Evolutionary conservation across 2,113 vertebrate genomes (phyloP).

Genomic region (Pao palembangensis): DNA sequence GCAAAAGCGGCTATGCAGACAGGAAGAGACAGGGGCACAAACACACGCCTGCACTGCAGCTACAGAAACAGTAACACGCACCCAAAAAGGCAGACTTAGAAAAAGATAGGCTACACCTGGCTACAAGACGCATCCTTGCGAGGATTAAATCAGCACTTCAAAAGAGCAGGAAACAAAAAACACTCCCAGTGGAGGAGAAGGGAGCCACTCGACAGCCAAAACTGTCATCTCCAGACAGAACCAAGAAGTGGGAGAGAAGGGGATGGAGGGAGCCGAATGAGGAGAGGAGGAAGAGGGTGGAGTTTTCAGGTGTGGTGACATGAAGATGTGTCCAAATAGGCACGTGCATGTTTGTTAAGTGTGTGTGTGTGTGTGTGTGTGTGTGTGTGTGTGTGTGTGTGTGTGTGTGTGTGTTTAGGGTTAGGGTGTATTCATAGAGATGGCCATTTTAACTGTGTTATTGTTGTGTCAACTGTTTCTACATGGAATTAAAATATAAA

Average conservation of each 20-base stretch:
- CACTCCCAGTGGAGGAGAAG: constrained; percentile 68
- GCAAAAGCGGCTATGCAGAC: constrained; percentile 32
- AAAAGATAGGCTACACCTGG: constrained; percentile 69
- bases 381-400: no score
- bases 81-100: constrained; percentile 50
- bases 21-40: constrained; percentile 25
- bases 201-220: constrained; percentile 57
- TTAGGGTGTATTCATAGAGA: neutral
- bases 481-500: neutral
- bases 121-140: constrained; percentile 62
- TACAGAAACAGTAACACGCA: constrained; percentile 32
- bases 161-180: constrained; percentile 72
- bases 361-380: neutral
- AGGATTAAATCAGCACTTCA: constrained; percentile 81
- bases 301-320: constrained; percentile 61
- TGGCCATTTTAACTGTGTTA: constrained; percentile 14
- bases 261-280: constrained; percentile 36
- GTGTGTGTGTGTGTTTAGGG: neutral
- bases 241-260: constrained; percentile 21
- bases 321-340: constrained; percentile 31
- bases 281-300: constrained; percentile 47
- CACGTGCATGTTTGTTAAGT: constrained; percentile 15
- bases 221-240: constrained; percentile 66
- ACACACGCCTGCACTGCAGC: constrained; percentile 31
- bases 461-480: neutral